phyloP scores from a whole-genome alignment of 2,797 vertebrate species.

The Paguma larvata region DNA sequence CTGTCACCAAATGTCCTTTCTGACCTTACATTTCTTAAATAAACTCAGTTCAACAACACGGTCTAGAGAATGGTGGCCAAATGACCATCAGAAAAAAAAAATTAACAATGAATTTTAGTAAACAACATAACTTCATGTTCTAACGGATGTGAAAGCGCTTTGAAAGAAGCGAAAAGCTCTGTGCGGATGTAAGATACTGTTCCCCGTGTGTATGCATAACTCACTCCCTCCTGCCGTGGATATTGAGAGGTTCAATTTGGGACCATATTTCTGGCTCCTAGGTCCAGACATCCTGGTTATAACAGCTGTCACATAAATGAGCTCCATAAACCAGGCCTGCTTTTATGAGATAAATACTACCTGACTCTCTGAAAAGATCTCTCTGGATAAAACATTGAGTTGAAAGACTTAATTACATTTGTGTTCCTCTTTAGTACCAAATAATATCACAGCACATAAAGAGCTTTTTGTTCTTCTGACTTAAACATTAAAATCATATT shows the following conservation, averaged over 20 bases:
- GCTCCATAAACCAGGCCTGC: neutral
- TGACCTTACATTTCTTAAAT: neutral
- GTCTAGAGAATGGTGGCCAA: neutral
- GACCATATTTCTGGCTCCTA: neutral
- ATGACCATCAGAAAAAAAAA: neutral
- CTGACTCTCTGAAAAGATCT: slow-evolving; percentile 55
- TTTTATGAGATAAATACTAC: slow-evolving; percentile 50
- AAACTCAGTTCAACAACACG: neutral
- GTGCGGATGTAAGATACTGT: neutral
- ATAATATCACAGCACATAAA: slow-evolving; percentile 7
- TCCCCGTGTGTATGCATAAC: no score
- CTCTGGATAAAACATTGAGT: neutral
- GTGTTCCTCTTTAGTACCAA: slow-evolving; percentile 7
- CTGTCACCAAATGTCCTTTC: neutral
- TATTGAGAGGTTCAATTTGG: neutral
- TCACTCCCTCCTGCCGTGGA: neutral
- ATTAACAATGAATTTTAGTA: neutral
- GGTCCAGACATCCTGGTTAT: neutral
- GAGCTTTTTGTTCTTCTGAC: slow-evolving; percentile 26
- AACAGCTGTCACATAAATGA: slow-evolving; percentile 20
- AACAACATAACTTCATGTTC: neutral
- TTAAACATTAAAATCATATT: slow-evolving; percentile 48
- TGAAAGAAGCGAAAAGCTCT: neutral
- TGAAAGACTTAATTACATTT: slow-evolving; percentile 49
- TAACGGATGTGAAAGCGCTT: neutral